Conservation (phyloP, 1,140 invertebrate genomes). For the Zaprionus vittiger region DNA sequence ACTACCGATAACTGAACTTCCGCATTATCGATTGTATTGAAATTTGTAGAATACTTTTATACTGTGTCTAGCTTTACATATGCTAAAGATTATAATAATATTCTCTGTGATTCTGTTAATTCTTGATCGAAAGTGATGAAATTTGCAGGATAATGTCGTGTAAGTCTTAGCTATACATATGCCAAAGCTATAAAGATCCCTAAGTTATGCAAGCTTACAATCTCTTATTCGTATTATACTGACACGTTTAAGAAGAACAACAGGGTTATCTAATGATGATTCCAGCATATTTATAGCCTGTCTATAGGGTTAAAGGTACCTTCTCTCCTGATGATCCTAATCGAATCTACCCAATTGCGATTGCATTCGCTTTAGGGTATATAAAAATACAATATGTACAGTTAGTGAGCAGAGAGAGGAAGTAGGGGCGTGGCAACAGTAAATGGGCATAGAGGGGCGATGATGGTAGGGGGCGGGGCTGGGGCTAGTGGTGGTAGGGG, state of each 20-base stretch:
- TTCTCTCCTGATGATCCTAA: background rate
- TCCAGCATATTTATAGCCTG: background rate
- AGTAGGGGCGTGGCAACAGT: background rate
- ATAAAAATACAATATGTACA: conserved; percentile 30
- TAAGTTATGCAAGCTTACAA: too few species aligned
- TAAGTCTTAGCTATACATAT: too few species aligned
- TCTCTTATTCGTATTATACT: too few species aligned
- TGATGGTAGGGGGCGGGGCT: conserved; percentile 13
- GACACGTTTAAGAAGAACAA: too few species aligned
- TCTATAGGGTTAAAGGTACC: background rate
- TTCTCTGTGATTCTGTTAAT: too few species aligned
- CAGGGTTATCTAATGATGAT: too few species aligned
- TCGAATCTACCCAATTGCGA: conserved; percentile 3
- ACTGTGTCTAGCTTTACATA: background rate
- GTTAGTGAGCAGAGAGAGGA: background rate
- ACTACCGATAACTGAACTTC: background rate
- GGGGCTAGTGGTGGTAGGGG: background rate
- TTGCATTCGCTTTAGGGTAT: conserved; percentile 11
- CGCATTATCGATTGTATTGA: background rate
- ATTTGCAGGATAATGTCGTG: too few species aligned
- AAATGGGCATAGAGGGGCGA: background rate
- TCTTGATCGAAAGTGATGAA: too few species aligned
- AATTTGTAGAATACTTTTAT: background rate
- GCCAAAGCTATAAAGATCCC: too few species aligned
- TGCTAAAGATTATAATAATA: background rate